A percentile compares a stretch with the other conserved stretches of the same genome.
Evolutionary conservation across 2,888 invertebrate genomes (phyloP).

Genomic region (Cataglyphis livida): DNA sequence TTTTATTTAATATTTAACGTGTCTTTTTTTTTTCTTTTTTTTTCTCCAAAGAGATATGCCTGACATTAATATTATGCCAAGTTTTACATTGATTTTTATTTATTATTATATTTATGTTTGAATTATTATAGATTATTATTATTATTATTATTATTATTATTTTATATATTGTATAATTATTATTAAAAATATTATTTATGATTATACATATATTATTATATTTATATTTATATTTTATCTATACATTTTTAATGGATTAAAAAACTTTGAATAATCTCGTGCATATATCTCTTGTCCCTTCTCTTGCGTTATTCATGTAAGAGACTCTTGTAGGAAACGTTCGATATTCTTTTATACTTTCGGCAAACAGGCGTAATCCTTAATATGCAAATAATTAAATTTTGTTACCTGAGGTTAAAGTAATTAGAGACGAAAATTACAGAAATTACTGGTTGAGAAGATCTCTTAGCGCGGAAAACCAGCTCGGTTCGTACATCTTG

Average conservation of each 20-base stretch:
- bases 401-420: not conserved
- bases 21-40: not conserved
- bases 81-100: not conserved
- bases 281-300: not conserved
- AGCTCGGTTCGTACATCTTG: slow-evolving; percentile 47
- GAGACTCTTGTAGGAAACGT: not conserved
- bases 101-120: not conserved
- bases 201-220: too few relatives aligned
- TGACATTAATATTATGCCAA: not conserved
- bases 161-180: too few relatives aligned
- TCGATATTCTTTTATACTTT: not conserved
- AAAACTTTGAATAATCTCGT: not conserved
- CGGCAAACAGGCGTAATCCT: not conserved
- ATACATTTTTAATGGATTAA: not conserved
- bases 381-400: not conserved
- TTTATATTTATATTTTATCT: not conserved
- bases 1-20: not conserved
- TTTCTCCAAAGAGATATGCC: not conserved
- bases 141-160: not conserved
- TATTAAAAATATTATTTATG: too few relatives aligned
- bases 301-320: too few relatives aligned
- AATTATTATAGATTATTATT: not conserved
- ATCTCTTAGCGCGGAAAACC: slow-evolving; percentile 40
- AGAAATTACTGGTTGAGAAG: not conserved
- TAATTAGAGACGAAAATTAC: slow-evolving; percentile 27